A percentile compares a stretch with the other conserved stretches of the same genome.
Conservation (phyloP, 2,113 vertebrate species). For the Bostrychus sinensis region DNA sequence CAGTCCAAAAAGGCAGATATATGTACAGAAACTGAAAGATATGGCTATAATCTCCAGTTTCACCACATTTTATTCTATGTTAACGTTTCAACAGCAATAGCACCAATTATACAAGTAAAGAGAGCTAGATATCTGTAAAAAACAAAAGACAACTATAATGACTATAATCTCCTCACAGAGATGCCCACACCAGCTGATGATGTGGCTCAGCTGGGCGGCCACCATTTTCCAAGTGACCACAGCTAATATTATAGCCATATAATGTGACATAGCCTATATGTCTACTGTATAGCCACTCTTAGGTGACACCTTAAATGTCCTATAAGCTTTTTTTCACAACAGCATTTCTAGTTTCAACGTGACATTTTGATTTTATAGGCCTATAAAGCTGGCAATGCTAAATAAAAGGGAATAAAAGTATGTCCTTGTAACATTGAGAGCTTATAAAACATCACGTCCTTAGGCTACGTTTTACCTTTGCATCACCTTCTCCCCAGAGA, state of each 20-base stretch:
- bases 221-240: conserved; percentile 63
- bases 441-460: neutral
- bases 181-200: conserved; percentile 50
- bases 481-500: neutral
- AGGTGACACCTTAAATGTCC: neutral
- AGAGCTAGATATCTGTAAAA: neutral
- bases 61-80: no score
- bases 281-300: neutral
- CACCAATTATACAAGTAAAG: no score
- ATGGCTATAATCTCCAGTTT: no score
- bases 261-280: neutral
- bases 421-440: neutral
- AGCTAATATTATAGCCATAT: conserved; percentile 17
- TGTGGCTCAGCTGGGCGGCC: conserved; percentile 59
- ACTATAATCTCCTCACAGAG: conserved; percentile 23
- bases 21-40: no score
- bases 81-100: no score
- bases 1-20: neutral
- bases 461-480: neutral
- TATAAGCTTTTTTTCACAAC: neutral
- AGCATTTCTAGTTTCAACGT: neutral
- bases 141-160: neutral
- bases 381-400: neutral
- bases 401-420: neutral
- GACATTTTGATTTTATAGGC: neutral